Conservation (phyloP, 2,113 vertebrate genomes). For the Oreochromis aureus region DNA sequence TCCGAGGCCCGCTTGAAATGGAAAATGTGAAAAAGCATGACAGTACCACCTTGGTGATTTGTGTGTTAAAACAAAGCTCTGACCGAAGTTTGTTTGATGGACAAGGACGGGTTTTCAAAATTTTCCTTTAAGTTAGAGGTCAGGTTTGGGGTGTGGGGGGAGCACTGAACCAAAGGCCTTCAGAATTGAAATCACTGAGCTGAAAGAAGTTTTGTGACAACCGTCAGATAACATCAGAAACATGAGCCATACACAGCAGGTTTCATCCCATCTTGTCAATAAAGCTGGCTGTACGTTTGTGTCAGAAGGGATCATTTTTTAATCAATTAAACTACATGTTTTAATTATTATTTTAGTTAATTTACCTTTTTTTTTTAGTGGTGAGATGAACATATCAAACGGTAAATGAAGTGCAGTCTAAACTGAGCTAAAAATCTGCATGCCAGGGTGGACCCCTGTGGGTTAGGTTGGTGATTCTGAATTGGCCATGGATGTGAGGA, state of each 20-base stretch:
- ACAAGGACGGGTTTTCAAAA: not conserved
- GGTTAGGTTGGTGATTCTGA: not conserved
- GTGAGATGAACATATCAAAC: not conserved
- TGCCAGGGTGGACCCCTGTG: not conserved
- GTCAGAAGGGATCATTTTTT: not conserved
- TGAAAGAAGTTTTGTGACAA: not conserved
- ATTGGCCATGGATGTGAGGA: not conserved
- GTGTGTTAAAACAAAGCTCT: not conserved
- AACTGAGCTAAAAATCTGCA: not conserved
- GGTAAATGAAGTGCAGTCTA: not conserved
- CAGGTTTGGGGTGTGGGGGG: not conserved
- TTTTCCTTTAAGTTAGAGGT: not conserved
- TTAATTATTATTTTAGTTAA: not conserved
- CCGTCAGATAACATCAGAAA: not conserved
- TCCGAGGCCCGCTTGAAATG: not conserved
- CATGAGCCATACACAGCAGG: not conserved
- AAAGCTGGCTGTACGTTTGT: not conserved
- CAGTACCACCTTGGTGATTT: not conserved
- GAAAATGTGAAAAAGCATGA: not conserved
- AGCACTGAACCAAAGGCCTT: not conserved
- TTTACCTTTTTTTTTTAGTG: not conserved
- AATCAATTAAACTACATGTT: not conserved
- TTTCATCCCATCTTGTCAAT: not conserved
- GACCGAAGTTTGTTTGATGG: not conserved
- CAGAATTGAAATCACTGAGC: not conserved